A percentile compares a stretch with the other conserved stretches of the same genome.
phyloP scores from a whole-genome alignment of 2,888 invertebrate genomes.

The Mongoloraphidia duomilia region DNA sequence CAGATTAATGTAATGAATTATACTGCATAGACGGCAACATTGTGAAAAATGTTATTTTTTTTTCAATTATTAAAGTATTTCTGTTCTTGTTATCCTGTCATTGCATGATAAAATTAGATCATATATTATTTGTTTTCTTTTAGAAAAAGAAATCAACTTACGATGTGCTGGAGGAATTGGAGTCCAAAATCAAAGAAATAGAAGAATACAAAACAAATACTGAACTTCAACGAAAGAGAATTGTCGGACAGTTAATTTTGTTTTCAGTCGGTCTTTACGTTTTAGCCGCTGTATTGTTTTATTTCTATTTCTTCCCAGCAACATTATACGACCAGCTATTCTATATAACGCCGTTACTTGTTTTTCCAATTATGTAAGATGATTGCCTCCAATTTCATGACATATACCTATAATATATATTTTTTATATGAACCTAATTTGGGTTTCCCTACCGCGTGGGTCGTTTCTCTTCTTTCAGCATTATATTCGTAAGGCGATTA shows the following conservation, averaged over 20 bases:
- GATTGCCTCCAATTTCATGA: neutral
- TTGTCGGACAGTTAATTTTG: slow-evolving; percentile 63
- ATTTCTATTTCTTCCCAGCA: slow-evolving; percentile 66
- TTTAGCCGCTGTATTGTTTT: slow-evolving; percentile 56
- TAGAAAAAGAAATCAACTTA: slow-evolving; percentile 42
- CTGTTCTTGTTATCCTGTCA: neutral
- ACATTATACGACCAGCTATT: slow-evolving; percentile 58
- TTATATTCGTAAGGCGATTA: slow-evolving; percentile 59
- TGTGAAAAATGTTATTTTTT: no score
- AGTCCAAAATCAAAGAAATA: slow-evolving; percentile 64
- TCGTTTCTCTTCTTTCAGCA: slow-evolving; percentile 36
- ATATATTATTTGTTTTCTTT: slow-evolving; percentile 17
- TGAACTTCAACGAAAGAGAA: slow-evolving; percentile 64
- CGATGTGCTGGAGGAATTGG: slow-evolving; percentile 52
- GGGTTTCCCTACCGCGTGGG: neutral
- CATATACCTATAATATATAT: neutral
- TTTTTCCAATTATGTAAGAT: slow-evolving; percentile 73
- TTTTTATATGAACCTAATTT: neutral
- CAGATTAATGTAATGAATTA: slow-evolving; percentile 10
- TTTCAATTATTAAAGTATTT: slow-evolving; percentile 4
- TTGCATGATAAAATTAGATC: neutral
- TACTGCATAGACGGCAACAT: neutral
- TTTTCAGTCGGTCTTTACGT: slow-evolving; percentile 57
- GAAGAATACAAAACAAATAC: slow-evolving; percentile 68
- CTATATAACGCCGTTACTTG: slow-evolving; percentile 62